Percentiles rank a stretch among this genome's conserved stretches.
Evolutionary conservation across 2,888 invertebrate genomes (phyloP).

Genomic region (Chloroclysta siterata): DNA sequence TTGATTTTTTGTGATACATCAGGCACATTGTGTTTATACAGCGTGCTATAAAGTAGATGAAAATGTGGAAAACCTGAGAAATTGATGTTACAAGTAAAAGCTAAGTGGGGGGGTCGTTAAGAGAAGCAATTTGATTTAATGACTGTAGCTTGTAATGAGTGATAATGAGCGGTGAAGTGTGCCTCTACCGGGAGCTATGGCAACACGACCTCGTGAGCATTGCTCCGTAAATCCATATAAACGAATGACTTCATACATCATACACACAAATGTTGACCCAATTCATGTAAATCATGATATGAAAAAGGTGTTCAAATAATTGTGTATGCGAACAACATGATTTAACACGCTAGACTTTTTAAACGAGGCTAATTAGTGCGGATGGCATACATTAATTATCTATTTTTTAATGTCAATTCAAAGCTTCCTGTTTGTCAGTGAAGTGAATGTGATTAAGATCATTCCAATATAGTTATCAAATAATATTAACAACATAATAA

Average conservation of each 20-base stretch:
- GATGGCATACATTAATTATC: slow-evolving; percentile 11
- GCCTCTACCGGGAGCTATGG: slow-evolving; percentile 35
- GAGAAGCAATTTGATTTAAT: slow-evolving; percentile 67
- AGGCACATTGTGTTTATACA: slow-evolving; percentile 36
- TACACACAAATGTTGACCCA: slow-evolving; percentile 48
- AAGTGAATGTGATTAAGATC: slow-evolving; percentile 12
- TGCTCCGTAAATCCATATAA: slow-evolving; percentile 54
- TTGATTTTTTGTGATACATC: slow-evolving; percentile 35
- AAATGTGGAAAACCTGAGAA: slow-evolving; percentile 61
- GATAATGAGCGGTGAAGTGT: slow-evolving; percentile 50
- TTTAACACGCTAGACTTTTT: slow-evolving; percentile 17
- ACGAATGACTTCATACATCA: slow-evolving; percentile 60
- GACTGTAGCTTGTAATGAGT: slow-evolving; percentile 50
- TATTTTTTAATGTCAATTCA: background rate
- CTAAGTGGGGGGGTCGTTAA: slow-evolving; percentile 57
- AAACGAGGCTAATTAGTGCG: slow-evolving; percentile 14
- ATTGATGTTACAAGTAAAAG: slow-evolving; percentile 60
- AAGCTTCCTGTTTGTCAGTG: slow-evolving; percentile 10
- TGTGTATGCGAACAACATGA: slow-evolving; percentile 18
- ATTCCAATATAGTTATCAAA: slow-evolving; percentile 1
- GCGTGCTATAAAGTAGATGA: slow-evolving; percentile 40
- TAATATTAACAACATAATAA: background rate
- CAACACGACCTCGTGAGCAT: slow-evolving; percentile 51
- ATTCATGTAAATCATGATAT: slow-evolving; percentile 44
- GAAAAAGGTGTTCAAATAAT: slow-evolving; percentile 30